Percentiles rank a stretch among this genome's conserved stretches.
Conservation (phyloP, 2,797 vertebrate genomes). For the Hapalemur alaotrensis region DNA sequence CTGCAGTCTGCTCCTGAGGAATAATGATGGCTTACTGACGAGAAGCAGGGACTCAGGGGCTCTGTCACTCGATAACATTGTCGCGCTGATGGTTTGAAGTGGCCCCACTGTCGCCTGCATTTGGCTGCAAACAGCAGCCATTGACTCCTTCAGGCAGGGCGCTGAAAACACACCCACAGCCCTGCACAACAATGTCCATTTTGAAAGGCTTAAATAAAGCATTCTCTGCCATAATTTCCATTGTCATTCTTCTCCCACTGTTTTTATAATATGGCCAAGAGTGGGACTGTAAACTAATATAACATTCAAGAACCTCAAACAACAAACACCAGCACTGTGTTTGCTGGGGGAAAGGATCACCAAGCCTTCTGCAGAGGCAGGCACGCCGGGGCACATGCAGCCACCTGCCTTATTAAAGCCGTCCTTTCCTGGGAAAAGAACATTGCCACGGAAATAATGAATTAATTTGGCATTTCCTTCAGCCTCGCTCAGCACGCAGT, state of each 20-base stretch:
- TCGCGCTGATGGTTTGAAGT: slow-evolving; percentile 68
- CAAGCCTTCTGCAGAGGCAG: slow-evolving; percentile 49
- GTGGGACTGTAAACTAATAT: slow-evolving; percentile 68
- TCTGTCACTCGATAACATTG: slow-evolving; percentile 76
- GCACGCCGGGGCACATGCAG: not conserved
- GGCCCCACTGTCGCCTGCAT: slow-evolving; percentile 44
- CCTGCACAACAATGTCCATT: slow-evolving; percentile 66
- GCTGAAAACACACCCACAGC: slow-evolving; percentile 74
- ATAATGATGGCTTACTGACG: slow-evolving; percentile 76
- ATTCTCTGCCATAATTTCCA: slow-evolving; percentile 71
- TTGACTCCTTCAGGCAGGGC: slow-evolving; percentile 79
- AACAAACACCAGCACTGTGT: slow-evolving; percentile 62
- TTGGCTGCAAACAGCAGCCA: slow-evolving; percentile 73
- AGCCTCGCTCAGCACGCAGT: slow-evolving; percentile 52
- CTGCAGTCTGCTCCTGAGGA: slow-evolving; percentile 65
- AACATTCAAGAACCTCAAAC: slow-evolving; percentile 37
- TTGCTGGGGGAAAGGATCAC: slow-evolving; percentile 58
- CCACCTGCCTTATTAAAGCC: slow-evolving; percentile 64
- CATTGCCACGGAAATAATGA: slow-evolving; percentile 67
- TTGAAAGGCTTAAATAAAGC: slow-evolving; percentile 74
- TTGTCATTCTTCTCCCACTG: slow-evolving; percentile 68
- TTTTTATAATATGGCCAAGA: slow-evolving; percentile 69
- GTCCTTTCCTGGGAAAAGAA: slow-evolving; percentile 67
- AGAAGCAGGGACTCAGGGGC: slow-evolving; percentile 71
- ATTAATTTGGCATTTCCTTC: slow-evolving; percentile 68